Evolutionary conservation across 2,113 vertebrate genomes (phyloP).

Genomic region (Crotalus viridis): DNA sequence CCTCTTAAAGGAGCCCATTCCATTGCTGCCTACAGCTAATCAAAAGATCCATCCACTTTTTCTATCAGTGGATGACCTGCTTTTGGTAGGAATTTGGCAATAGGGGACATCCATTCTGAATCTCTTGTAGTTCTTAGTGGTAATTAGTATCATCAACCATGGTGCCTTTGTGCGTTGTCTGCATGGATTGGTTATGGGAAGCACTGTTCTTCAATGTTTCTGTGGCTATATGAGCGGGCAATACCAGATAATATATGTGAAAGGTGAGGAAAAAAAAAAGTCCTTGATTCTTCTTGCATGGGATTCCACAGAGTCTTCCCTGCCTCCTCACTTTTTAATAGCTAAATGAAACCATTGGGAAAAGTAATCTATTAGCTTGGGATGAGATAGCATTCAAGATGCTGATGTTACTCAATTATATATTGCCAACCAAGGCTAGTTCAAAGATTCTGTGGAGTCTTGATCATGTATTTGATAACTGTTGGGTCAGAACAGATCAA

Average conservation of each 20-base stretch:
- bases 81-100: neutral
- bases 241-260: neutral
- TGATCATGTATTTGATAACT: neutral
- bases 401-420: neutral
- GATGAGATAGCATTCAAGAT: neutral
- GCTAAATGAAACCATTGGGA: neutral
- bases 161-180: neutral
- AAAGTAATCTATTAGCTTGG: neutral
- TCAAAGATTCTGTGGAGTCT: neutral
- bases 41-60: neutral
- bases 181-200: neutral
- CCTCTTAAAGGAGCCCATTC: neutral
- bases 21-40: neutral
- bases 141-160: neutral
- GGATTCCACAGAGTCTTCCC: neutral
- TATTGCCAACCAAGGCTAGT: neutral
- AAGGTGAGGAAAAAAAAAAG: neutral
- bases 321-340: neutral
- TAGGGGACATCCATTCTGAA: neutral
- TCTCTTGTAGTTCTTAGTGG: neutral
- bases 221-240: neutral
- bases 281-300: neutral
- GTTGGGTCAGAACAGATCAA: neutral
- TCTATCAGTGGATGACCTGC: neutral
- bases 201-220: neutral